These are phyloP conservation scores for Rhorus exstirpatorius DNA, from an alignment of 2,888 invertebrate species.

Conservation along the genomic window DNA sequence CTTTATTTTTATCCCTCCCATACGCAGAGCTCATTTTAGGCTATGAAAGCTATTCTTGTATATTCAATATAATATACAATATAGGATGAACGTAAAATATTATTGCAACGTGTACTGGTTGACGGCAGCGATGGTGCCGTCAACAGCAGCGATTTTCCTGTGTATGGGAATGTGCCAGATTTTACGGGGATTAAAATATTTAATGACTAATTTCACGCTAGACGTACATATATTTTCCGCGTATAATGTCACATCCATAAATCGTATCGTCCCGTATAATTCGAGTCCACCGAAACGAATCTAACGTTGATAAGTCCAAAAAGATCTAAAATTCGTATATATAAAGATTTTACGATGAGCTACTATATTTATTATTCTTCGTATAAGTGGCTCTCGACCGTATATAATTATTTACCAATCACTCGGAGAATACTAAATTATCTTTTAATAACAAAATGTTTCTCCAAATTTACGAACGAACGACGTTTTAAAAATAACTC, in stretches of 20 bases:
- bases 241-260: slow-evolving; percentile 18
- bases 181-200: slow-evolving; percentile 31
- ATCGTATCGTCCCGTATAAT: slow-evolving; percentile 22
- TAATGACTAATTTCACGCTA: slow-evolving; percentile 40
- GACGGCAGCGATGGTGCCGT: not conserved
- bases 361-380: not conserved
- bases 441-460: not conserved
- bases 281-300: not conserved
- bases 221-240: not conserved
- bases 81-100: not conserved
- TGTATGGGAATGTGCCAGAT: slow-evolving; percentile 13
- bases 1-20: no score
- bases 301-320: not conserved
- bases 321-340: not conserved
- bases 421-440: not conserved
- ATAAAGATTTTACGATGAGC: not conserved
- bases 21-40: not conserved
- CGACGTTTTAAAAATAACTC: no score
- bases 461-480: not conserved
- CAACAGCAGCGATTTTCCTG: slow-evolving; percentile 15
- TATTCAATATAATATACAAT: slow-evolving; percentile 2
- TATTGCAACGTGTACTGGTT: not conserved
- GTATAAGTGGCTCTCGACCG: not conserved
- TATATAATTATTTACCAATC: not conserved
- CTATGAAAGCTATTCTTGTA: not conserved